Evolutionary conservation across 2,797 vertebrate genomes (phyloP).

Genomic region (Gobionotothen gibberifrons): DNA sequence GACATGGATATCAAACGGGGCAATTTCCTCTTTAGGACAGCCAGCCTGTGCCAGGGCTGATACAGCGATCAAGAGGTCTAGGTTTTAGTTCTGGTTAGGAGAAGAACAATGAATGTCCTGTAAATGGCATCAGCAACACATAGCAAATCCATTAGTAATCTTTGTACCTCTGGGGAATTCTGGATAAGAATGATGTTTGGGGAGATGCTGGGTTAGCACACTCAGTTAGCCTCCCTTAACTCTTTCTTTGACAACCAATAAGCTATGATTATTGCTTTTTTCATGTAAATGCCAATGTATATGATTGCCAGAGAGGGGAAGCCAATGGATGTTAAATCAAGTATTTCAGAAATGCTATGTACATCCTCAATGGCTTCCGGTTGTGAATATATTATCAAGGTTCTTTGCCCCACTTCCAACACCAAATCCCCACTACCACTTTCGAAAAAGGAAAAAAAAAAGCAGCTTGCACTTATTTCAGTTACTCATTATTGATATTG

Average conservation of each 20-base stretch:
- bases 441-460: slow-evolving; percentile 60
- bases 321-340: slow-evolving; percentile 55
- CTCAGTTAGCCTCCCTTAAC: slow-evolving; percentile 56
- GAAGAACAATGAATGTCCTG: slow-evolving; percentile 58
- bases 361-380: slow-evolving; percentile 59
- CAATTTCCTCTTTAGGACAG: slow-evolving; percentile 34
- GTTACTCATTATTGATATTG: slow-evolving; percentile 79
- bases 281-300: slow-evolving; percentile 81
- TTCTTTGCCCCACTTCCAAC: slow-evolving; percentile 61
- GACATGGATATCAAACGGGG: slow-evolving; percentile 73
- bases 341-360: slow-evolving; percentile 30
- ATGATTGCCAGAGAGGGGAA: slow-evolving; percentile 76
- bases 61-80: slow-evolving; percentile 57
- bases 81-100: slow-evolving; percentile 54
- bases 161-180: slow-evolving; percentile 65
- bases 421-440: slow-evolving; percentile 70
- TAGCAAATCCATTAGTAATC: slow-evolving; percentile 48
- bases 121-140: slow-evolving; percentile 49
- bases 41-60: slow-evolving; percentile 13
- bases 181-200: slow-evolving; percentile 59
- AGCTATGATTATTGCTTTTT: slow-evolving; percentile 81
- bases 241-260: slow-evolving; percentile 77
- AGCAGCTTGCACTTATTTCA: slow-evolving; percentile 87
- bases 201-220: slow-evolving; percentile 47
- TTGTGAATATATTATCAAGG: slow-evolving; percentile 65